Base-by-base conservation (phyloP, 1,140 invertebrate species). In the Drosophila funebris region DNA sequence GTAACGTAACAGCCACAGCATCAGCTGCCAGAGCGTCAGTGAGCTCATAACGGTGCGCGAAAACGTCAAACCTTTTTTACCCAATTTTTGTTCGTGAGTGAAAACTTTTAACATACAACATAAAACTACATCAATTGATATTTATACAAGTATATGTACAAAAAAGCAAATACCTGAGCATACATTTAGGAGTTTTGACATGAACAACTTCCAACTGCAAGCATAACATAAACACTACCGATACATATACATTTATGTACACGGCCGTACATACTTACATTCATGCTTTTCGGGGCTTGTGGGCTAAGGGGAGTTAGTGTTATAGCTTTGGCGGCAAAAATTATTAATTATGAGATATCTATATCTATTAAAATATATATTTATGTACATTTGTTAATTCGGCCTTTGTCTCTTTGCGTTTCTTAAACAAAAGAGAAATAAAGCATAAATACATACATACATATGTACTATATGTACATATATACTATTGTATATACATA, bases 1-100 rank as follows among this genome's bases (percentile, higher is more conserved):
- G 50, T 62, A 62, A 69, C 50, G 66, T 54, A 66, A 70, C 73
- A 75, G 58, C 53, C 58, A 31, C 66, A 75, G 66, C 71, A 70
- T 73, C 71, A 70, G 71, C 66, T 70, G 71, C 66, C 66, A 33
- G 37, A 72, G 63, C 53, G 44, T 72, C 44, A 72, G 69, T 72
- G 69, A 72, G 69, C 69, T 72, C 69, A 72, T 72, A 72, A 72
- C 69, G 53, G 69, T 72, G 62, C 69, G 69, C 53, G 62, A 67
- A 58, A 69, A 67, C 54, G 62, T 58, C 50, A 58, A 72, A 72
- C 63, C 63, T 53, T 67, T 53, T 63, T 66, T 27, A 31, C 18
- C 52, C 56, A 57, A 27, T 24, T 33, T 66, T 63, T 64, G 24
- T 24, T 37, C 41, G 68, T 64, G 61, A 56, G 68, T 71, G 50